Evolutionary conservation across 1,140 invertebrate genomes (phyloP), one percentile per base, ranked within the genome.

Genomic region (Zaprionus capensis): DNA sequence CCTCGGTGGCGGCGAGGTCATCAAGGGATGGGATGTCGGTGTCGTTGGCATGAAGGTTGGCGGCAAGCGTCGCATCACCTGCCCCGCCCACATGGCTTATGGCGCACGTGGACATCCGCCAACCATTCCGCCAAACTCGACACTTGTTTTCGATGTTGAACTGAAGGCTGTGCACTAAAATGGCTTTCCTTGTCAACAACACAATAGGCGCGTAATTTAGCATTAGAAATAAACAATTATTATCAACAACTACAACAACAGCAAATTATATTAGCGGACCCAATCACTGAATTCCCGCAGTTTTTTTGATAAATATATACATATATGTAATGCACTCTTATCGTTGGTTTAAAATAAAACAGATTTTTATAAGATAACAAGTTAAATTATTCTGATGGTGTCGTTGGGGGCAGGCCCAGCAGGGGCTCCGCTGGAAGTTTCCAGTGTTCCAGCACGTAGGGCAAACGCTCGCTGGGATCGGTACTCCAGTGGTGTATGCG

Each of bases 21-120:
- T 99, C 78, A 96, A 96, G 83, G 98, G 97, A 28, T 99, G 97
- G 98, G 98, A 99, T 91, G 91, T 96, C 61, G 98, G 97, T 34
- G 93, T 99, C 7, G 91, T 92, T 76, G 98, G 97, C 75, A 98
- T 98, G 97, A 98, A 97, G 94, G 96, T 98, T 82, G 98, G 98
- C 31, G 98, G 98, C 62, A 98, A 98, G 93, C 95, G 98, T 90
- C 95, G 95, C 81, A 95, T 99, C 55, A 95, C 95, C 6, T 96
- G 98, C 92, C 98, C 98, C 66, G 94, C 98, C 64, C 93, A 95
- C 28, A 95, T 98, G 95, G 98, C 95, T 95, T 98, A 98, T 93
- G 97, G 97, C 41, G 93, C 94, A 46, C 96, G 96, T 93, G 97
- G 97, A 66, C 95, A 95, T 51, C 96, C 96, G 9, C 97, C 97